These are phyloP conservation scores for Narcine bancroftii DNA, from an alignment of 2,113 vertebrate species.

Conservation along the genomic window DNA sequence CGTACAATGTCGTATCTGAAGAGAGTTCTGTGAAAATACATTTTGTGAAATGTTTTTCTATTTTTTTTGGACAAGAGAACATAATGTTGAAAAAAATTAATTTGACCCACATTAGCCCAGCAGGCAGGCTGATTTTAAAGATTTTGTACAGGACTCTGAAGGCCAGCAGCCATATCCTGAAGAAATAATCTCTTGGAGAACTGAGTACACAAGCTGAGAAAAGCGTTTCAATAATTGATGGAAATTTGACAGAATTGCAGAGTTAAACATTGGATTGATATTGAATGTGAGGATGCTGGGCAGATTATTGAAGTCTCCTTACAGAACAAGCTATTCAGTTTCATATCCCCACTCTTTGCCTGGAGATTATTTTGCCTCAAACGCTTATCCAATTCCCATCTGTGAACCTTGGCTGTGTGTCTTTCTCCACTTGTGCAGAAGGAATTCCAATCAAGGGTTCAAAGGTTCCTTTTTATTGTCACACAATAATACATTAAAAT, in stretches of 20 bases:
- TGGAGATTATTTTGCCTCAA: no score
- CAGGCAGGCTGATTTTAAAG: not conserved
- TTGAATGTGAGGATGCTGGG: no score
- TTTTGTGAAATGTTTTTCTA: not conserved
- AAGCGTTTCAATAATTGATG: not conserved
- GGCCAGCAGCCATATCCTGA: not conserved
- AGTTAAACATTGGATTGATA: no score
- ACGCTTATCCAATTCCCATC: no score
- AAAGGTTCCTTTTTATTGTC: no score
- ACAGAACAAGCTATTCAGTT: no score
- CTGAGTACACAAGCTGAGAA: not conserved
- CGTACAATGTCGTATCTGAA: not conserved
- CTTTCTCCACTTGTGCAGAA: no score
- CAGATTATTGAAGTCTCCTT: no score
- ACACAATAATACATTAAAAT: no score
- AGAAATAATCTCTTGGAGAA: not conserved
- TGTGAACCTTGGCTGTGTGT: no score
- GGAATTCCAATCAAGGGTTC: no score
- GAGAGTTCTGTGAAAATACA: not conserved
- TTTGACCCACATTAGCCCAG: not conserved
- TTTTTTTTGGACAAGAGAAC: not conserved
- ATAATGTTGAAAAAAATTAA: not conserved
- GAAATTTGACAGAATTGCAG: not conserved
- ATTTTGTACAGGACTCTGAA: not conserved
- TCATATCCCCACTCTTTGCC: no score